phyloP scores from a whole-genome alignment of 2,797 vertebrate species.

The Rhinatrema bivittatum region DNA sequence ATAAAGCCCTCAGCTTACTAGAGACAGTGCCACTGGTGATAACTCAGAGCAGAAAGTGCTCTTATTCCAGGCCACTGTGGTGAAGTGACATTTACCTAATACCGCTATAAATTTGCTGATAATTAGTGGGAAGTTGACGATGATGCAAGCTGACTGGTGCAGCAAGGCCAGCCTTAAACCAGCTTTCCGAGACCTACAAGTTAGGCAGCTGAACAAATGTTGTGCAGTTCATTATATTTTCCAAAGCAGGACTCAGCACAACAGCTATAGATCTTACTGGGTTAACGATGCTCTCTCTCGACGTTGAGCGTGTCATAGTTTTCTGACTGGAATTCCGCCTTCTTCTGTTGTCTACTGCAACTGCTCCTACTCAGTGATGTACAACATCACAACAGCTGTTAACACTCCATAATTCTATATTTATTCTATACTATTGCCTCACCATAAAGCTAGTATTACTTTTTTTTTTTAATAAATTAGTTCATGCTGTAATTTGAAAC shows the following conservation, averaged over 20 bases:
- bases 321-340: too few species aligned
- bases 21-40: slow-evolving; percentile 46
- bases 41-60: slow-evolving; percentile 54
- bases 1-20: slow-evolving; percentile 40
- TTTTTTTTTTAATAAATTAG: too few species aligned
- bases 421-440: too few species aligned
- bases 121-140: slow-evolving; percentile 80
- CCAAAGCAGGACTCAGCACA: slow-evolving; percentile 14
- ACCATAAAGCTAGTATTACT: too few species aligned
- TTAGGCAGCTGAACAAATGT: slow-evolving; percentile 14
- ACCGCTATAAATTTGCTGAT: slow-evolving; percentile 77
- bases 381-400: too few species aligned
- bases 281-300: too few species aligned
- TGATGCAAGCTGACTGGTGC: slow-evolving; percentile 74
- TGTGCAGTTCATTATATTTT: slow-evolving; percentile 2
- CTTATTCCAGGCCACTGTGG: slow-evolving; percentile 64
- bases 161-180: slow-evolving; percentile 46
- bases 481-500: too few species aligned
- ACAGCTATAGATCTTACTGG: too few species aligned
- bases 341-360: too few species aligned
- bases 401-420: too few species aligned
- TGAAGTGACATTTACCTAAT: slow-evolving; percentile 93
- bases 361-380: too few species aligned
- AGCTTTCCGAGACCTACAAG: slow-evolving; percentile 47
- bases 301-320: too few species aligned